A percentile compares a stretch with the other conserved stretches of the same genome.
phyloP scores from a whole-genome alignment of 2,888 invertebrate genomes.

The Sinodicranocentrus sp. region DNA sequence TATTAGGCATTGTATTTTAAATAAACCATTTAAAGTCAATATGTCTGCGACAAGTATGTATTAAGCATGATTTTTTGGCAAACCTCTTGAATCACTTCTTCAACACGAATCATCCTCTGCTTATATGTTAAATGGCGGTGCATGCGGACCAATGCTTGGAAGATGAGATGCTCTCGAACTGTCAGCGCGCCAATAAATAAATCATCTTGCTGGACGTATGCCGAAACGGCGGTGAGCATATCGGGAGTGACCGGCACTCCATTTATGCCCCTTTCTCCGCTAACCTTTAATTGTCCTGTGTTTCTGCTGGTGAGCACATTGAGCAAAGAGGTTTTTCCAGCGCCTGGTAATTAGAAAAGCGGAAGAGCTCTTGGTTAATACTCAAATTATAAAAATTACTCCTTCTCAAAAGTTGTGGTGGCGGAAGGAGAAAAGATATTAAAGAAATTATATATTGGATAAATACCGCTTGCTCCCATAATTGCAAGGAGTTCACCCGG shows the following conservation, averaged over 20 bases:
- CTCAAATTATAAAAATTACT: background rate
- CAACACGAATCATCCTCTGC: slow-evolving; percentile 88
- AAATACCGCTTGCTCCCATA: slow-evolving; percentile 82
- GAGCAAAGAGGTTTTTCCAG: slow-evolving; percentile 95
- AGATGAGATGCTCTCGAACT: slow-evolving; percentile 90
- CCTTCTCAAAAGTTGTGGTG: no score
- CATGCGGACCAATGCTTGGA: slow-evolving; percentile 90
- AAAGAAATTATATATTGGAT: slow-evolving; percentile 13
- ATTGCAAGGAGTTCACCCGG: slow-evolving; percentile 92
- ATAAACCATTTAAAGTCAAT: background rate
- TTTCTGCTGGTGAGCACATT: slow-evolving; percentile 92
- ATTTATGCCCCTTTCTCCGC: slow-evolving; percentile 84
- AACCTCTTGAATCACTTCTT: slow-evolving; percentile 92
- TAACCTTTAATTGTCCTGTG: slow-evolving; percentile 83
- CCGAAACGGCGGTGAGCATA: slow-evolving; percentile 87
- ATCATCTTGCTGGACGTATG: slow-evolving; percentile 97
- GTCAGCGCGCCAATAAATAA: slow-evolving; percentile 94
- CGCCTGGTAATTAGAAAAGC: slow-evolving; percentile 82
- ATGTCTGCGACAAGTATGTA: background rate
- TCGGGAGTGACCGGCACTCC: slow-evolving; percentile 85
- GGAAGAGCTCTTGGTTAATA: background rate
- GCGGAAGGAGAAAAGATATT: background rate
- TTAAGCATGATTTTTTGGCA: background rate
- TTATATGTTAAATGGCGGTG: slow-evolving; percentile 86
- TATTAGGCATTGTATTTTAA: background rate